These are phyloP conservation scores for Petrophora chlorosata DNA, from an alignment of 2,888 invertebrate species.

Conservation along the genomic window DNA sequence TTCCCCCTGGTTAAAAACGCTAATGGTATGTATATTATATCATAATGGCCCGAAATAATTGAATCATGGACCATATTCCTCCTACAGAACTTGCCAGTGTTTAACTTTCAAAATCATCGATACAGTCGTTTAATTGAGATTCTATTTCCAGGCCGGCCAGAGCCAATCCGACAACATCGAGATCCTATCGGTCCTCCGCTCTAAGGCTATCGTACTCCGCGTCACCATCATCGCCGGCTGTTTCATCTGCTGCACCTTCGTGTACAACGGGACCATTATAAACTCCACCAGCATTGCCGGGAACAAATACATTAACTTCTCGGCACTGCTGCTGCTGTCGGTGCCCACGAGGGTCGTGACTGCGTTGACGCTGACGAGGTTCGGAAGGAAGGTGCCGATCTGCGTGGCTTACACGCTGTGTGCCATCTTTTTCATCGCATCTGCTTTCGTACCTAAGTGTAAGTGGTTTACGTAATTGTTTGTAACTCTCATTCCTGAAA, in stretches of 20 bases:
- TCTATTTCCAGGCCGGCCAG: constrained; percentile 43
- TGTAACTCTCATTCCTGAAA: no score
- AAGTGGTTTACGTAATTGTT: constrained; percentile 40
- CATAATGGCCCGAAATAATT: no score
- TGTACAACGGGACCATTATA: constrained; percentile 90
- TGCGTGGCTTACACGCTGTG: constrained; percentile 73
- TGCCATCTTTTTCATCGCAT: constrained; percentile 79
- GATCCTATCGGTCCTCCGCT: constrained; percentile 58
- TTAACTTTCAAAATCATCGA: no score
- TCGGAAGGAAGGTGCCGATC: constrained; percentile 81
- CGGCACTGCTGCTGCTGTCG: constrained; percentile 85
- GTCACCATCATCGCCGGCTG: constrained; percentile 76
- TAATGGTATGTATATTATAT: no score
- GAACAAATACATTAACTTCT: constrained; percentile 90
- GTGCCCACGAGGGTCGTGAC: constrained; percentile 83
- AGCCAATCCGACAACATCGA: constrained; percentile 37
- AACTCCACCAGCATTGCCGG: constrained; percentile 90
- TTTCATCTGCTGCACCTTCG: constrained; percentile 89
- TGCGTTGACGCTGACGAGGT: constrained; percentile 84
- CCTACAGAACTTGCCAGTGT: no score
- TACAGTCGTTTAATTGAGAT: no score
- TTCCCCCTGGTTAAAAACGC: no score
- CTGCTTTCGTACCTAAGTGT: constrained; percentile 82
- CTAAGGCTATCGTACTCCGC: constrained; percentile 61
- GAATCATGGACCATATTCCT: no score